phyloP scores from a whole-genome alignment of 2,797 vertebrate genomes.

The Mionectes olivaceus region DNA sequence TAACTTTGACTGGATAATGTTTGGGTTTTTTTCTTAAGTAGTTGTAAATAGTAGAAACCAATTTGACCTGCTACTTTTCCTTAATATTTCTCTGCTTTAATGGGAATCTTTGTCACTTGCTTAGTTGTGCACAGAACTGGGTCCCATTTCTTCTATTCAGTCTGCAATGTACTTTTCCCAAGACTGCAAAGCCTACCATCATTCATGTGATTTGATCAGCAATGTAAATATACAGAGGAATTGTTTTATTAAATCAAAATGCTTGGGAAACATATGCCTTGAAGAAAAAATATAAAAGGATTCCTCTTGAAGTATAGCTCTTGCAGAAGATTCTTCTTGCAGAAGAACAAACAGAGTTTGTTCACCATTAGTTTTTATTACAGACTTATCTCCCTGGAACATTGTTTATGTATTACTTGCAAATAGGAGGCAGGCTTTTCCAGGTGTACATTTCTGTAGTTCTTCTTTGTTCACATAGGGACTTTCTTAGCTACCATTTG shows the following conservation, averaged over 20 bases:
- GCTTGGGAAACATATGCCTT: background rate
- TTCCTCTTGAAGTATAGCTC: background rate
- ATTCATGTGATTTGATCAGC: background rate
- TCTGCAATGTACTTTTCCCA: background rate
- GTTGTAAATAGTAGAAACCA: background rate
- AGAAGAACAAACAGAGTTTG: background rate
- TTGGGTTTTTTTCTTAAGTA: background rate
- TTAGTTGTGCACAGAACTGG: background rate
- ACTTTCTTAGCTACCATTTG: slow-evolving; percentile 58
- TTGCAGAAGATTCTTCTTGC: background rate
- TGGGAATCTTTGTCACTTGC: background rate
- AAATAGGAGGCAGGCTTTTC: slow-evolving; percentile 56
- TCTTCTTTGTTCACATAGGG: slow-evolving; percentile 54
- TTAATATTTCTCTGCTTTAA: background rate
- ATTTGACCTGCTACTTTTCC: background rate
- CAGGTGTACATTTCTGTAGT: slow-evolving; percentile 50
- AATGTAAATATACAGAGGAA: background rate
- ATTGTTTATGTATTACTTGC: slow-evolving; percentile 58
- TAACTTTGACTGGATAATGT: background rate
- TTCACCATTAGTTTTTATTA: slow-evolving; percentile 60
- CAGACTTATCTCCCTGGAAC: slow-evolving; percentile 35
- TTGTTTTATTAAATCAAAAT: slow-evolving; percentile 4
- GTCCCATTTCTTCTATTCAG: background rate
- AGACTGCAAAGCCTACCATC: background rate
- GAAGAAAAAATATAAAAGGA: background rate